phyloP scores from a whole-genome alignment of 2,113 vertebrate species.

The Cichladusa arquata region DNA sequence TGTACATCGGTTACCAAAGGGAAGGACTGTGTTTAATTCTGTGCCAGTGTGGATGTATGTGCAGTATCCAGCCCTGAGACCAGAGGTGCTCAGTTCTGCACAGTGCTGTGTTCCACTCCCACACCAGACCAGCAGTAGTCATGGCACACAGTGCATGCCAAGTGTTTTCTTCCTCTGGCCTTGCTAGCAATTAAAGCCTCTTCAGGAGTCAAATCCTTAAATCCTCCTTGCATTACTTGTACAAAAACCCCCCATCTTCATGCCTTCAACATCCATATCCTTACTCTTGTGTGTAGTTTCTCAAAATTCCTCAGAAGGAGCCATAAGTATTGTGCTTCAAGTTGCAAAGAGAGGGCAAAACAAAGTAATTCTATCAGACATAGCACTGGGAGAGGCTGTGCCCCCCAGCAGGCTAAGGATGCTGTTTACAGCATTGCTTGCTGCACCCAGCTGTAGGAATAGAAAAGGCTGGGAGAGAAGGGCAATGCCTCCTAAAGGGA shows the following conservation, averaged over 20 bases:
- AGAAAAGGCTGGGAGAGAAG: neutral
- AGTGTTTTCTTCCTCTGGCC: neutral
- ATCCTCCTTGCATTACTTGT: neutral
- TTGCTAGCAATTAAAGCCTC: neutral
- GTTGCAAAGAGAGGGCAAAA: neutral
- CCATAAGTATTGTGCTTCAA: neutral
- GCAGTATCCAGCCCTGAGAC: neutral
- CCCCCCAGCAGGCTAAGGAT: neutral
- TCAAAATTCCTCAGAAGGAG: neutral
- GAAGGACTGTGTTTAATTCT: neutral
- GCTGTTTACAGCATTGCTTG: neutral
- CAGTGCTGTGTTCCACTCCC: neutral
- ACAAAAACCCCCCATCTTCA: accelerated
- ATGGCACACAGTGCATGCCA: accelerated
- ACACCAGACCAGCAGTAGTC: neutral
- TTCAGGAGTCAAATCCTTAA: neutral
- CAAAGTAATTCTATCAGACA: neutral
- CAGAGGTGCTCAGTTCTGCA: neutral
- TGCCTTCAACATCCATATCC: neutral
- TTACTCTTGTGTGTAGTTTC: neutral
- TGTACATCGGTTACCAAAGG: neutral
- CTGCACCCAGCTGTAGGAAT: neutral
- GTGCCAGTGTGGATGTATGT: neutral
- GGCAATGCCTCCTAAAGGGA: neutral
- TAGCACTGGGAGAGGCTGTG: neutral